Percentiles rank a stretch among this genome's conserved stretches.
phyloP scores from a whole-genome alignment of 2,888 invertebrate species.

The Mactromeris polynyma region DNA sequence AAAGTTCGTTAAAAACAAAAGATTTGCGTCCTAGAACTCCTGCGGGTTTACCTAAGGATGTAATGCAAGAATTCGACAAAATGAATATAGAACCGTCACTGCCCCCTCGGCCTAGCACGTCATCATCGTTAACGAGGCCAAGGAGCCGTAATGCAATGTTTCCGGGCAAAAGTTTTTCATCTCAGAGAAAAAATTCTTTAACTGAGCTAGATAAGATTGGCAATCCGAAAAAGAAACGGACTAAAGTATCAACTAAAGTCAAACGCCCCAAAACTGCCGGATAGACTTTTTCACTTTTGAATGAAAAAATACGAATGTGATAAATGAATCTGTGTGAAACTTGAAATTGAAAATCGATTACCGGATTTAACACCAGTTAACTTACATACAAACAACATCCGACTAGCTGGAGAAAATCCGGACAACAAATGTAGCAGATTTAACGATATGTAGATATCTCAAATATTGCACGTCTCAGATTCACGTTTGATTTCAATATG shows the following conservation, averaged over 20 bases:
- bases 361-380: no score
- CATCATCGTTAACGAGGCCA: conserved; percentile 67
- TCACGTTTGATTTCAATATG: no score
- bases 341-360: no score
- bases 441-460: no score
- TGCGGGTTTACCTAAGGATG: conserved; percentile 59
- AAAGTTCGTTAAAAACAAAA: conserved; percentile 71
- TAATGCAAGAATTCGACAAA: conserved; percentile 77
- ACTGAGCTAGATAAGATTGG: conserved; percentile 71
- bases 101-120: conserved; percentile 67
- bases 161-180: conserved; percentile 80
- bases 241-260: conserved; percentile 34
- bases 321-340: no score
- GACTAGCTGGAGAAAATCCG: no score
- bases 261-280: conserved; percentile 70
- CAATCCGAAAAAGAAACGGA: conserved; percentile 43
- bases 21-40: conserved; percentile 76
- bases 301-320: background rate
- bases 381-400: no score
- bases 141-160: conserved; percentile 76
- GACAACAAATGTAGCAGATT: no score
- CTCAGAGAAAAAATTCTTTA: conserved; percentile 80
- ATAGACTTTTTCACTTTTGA: background rate
- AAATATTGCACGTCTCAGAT: no score
- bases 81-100: conserved; percentile 76